Conservation (phyloP, 1,140 invertebrate genomes). For the Adelges cooleyi region DNA sequence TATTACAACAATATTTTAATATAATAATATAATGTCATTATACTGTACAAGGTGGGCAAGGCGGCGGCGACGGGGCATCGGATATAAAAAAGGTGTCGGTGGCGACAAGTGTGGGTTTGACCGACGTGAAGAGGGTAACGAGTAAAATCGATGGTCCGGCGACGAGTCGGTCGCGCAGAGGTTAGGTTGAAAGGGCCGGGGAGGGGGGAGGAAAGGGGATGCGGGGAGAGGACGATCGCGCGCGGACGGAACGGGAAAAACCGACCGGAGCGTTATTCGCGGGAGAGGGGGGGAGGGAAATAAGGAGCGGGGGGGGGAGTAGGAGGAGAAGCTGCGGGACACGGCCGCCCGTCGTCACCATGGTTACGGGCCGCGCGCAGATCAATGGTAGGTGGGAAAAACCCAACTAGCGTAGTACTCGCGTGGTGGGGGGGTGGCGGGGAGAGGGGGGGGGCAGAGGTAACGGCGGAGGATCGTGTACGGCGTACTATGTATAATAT, state of each 20-base stretch:
- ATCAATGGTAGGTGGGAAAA: constrained; percentile 28
- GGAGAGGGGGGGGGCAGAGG: not conserved
- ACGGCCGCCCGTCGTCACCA: not conserved
- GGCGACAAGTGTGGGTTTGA: constrained; percentile 29
- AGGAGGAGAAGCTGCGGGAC: not conserved
- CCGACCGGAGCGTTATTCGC: not conserved
- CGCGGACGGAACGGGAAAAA: not conserved
- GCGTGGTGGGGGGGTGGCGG: not conserved
- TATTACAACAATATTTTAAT: too few species aligned
- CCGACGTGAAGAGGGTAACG: constrained; percentile 28
- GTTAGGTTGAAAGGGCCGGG: not conserved
- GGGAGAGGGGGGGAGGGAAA: not conserved
- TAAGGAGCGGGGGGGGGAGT: not conserved
- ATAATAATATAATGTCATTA: too few species aligned
- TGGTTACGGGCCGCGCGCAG: constrained; percentile 23
- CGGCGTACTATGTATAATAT: not conserved
- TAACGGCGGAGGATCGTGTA: too few species aligned
- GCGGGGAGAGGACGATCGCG: not conserved
- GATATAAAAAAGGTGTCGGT: constrained; percentile 25
- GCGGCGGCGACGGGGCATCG: too few species aligned
- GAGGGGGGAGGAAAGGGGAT: not conserved
- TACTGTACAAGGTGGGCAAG: too few species aligned
- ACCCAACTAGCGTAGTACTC: constrained; percentile 20
- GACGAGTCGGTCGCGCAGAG: not conserved
- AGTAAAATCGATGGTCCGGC: constrained; percentile 28